These are phyloP conservation scores for Conchocele bisecta DNA, from an alignment of 2,888 invertebrate species.

Conservation along the genomic window DNA sequence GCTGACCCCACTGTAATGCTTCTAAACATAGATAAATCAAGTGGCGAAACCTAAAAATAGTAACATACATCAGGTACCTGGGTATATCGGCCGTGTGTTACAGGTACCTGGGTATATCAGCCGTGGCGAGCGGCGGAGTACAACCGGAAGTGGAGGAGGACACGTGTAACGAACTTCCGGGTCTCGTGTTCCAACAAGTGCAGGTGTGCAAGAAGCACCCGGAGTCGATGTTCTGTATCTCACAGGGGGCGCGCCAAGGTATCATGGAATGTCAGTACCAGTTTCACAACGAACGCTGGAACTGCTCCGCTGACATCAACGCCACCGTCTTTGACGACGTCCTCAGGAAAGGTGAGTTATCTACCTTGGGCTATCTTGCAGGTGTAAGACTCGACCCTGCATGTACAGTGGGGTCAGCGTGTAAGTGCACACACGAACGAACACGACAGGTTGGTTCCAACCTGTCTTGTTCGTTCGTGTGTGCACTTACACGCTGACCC, in stretches of 20 bases:
- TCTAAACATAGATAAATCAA: no score
- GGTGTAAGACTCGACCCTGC: no score
- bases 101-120: slow-evolving; percentile 77
- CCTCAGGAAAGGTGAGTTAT: slow-evolving; percentile 84
- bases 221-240: slow-evolving; percentile 84
- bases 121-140: slow-evolving; percentile 55
- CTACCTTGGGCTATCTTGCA: no score
- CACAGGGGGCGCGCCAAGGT: slow-evolving; percentile 84
- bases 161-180: slow-evolving; percentile 72
- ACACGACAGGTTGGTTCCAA: no score
- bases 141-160: slow-evolving; percentile 54
- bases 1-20: no score
- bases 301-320: slow-evolving; percentile 83
- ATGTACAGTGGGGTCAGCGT: no score
- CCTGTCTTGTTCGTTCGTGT: no score
- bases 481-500: no score
- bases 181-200: slow-evolving; percentile 81
- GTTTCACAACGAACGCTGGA: slow-evolving; percentile 86
- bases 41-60: no score
- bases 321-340: slow-evolving; percentile 84
- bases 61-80: no score
- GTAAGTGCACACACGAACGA: no score
- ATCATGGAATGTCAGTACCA: slow-evolving; percentile 85
- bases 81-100: no score
- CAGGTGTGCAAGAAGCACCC: slow-evolving; percentile 84